phyloP scores from a whole-genome alignment of 2,888 invertebrate species.

The Tricholauxania praeusta region DNA sequence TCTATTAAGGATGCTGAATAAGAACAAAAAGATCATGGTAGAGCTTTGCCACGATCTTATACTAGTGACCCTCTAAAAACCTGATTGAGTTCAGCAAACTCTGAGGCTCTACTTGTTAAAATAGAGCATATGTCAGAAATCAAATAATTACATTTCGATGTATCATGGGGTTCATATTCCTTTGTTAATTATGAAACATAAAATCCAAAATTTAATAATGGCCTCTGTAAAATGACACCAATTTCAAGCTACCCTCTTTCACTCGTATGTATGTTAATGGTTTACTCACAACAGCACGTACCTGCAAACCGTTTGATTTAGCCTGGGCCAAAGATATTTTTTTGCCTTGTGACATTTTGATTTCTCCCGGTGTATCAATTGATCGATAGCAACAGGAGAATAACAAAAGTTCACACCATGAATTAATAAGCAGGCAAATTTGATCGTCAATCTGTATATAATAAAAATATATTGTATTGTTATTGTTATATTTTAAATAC shows the following conservation, averaged over 20 bases:
- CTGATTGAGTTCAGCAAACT: too few relatives aligned
- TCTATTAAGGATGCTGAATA: too few relatives aligned
- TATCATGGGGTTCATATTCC: neutral
- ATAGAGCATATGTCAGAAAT: neutral
- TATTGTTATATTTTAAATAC: neutral
- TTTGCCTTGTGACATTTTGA: slow-evolving; percentile 74
- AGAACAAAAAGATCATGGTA: too few relatives aligned
- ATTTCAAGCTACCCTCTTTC: neutral
- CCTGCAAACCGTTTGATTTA: slow-evolving; percentile 70
- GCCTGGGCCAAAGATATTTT: slow-evolving; percentile 67
- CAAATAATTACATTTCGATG: neutral
- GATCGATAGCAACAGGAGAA: slow-evolving; percentile 96
- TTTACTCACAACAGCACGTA: slow-evolving; percentile 55
- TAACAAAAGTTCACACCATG: slow-evolving; percentile 94
- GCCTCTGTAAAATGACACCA: neutral
- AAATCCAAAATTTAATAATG: too few relatives aligned
- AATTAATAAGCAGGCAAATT: slow-evolving; percentile 95
- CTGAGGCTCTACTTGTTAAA: too few relatives aligned
- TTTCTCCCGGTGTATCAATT: slow-evolving; percentile 89
- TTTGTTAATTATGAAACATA: too few relatives aligned
- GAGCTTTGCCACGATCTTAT: too few relatives aligned
- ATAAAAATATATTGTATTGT: slow-evolving; percentile 9
- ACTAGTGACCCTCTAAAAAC: too few relatives aligned
- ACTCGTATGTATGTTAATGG: neutral
- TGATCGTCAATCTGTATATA: slow-evolving; percentile 92